Evolutionary conservation across 2,888 invertebrate species (phyloP), one percentile per base, ranked within the genome.

Genomic region (Subacronicta megacephala): DNA sequence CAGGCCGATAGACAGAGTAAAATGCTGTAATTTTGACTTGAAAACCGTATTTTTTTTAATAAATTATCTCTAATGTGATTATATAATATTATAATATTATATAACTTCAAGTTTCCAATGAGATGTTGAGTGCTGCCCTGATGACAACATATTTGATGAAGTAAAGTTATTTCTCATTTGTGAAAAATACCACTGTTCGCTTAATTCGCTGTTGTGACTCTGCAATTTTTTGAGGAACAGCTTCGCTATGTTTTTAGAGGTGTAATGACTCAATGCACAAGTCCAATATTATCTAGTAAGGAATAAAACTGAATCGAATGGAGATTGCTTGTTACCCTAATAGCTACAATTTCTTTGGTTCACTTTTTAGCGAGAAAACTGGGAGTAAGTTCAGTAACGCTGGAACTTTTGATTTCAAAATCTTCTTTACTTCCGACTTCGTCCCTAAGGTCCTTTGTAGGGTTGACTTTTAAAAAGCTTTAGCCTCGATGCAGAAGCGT

Each of bases 241-340:
- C 23, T 23, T 23, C 23, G 23, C 23, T 7, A 9, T 23, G 23
- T 23, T 9, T 7, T 23, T 23, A 23, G 2, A 1, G 29, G 29
- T 31, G 5, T 31, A 31, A n/a, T 31, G 12, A 31, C 31, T 31
- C 52, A 61, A 35, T 58, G 41, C 57, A 35, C 36, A 42, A 13
- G 45, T 50, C 10, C 45, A 18, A 60, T 61, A 46, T 46, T 42
- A 51, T 40, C 62, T 36, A 16, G 38, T 46, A 20, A 35, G 63
- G 38, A 53, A 69, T 62, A 69, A 69, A 61, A 61, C 18, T 69
- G 42, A 33, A 45, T 42, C 20, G 31, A 44, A 61, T 67, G 51
- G 51, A 61, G 41, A 68, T 50, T 68, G 51, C 62, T 33, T 13
- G 44, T 29, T 67, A n/a, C 16, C 40, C 31, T 49, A 44, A 44